Base-by-base conservation (phyloP, 2,113 vertebrate species). In the Chitala chitala region DNA sequence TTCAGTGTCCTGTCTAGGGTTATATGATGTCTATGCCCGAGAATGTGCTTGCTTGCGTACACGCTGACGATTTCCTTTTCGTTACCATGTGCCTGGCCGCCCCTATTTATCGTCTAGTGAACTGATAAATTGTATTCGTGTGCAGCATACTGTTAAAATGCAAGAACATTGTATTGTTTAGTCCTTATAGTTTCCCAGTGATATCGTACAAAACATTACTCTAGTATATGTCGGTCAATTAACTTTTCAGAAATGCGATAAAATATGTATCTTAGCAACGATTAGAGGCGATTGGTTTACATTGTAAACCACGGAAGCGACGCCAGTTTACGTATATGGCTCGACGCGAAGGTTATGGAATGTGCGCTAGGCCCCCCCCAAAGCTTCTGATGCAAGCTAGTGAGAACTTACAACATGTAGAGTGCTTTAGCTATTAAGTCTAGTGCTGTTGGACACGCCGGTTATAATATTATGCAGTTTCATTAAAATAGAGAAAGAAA, bases 21-120 rank as follows among this genome's bases (percentile, higher is more conserved):
- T n/a, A n/a, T n/a, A n/a, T n/a, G n/a, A n/a, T n/a, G n/a, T n/a
- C n/a, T 3, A 10, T 17, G 51, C 24, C 20, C 69, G 33, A 8
- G 59, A 22, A 17, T 31, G 59, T 12, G 38, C 50, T 7, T 42
- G 29, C 59, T 31, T 79, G 50, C 86, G 85, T 85, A 82, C 87
- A 84, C 85, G 85, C 3, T 55, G 83, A 75, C 80, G n/a, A 12
- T 36, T 36, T 24, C 24, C 17, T n/a, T 1, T 31, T 13, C 5
- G 78, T 75, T 80, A 73, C 31, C 42, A 42, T 17, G 29, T 33
- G 68, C 42, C 17, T 10, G n/a, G 68, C 74, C 53, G 33, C 58
- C 78, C 64, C 54, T 50, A 65, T n/a, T 4, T 20, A 40, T 9
- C 4, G 13, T 20, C 1, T 13, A 53, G 26, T 20, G 4, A 29